Evolutionary conservation across 2,888 invertebrate species (phyloP).

Genomic region (Tortrix viridana): DNA sequence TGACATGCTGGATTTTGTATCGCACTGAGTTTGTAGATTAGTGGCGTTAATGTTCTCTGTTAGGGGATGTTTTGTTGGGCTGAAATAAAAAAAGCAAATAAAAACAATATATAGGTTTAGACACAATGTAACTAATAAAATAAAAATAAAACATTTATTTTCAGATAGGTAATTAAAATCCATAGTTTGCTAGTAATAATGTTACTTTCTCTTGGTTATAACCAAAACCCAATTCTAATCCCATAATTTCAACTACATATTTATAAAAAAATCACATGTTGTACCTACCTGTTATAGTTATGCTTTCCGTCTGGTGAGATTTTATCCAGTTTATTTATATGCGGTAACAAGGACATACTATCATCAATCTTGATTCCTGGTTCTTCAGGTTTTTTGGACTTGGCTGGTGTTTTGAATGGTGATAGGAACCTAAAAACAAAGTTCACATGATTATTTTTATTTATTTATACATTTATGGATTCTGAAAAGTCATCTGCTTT

Average conservation of each 20-base stretch:
- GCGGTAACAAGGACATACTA: conserved; percentile 60
- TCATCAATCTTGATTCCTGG: conserved; percentile 54
- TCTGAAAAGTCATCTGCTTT: too few species aligned
- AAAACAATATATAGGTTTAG: not conserved
- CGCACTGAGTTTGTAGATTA: conserved; percentile 54
- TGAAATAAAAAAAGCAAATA: conserved; percentile 44
- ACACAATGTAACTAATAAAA: too few species aligned
- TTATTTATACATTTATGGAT: too few species aligned
- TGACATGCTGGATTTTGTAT: conserved; percentile 58
- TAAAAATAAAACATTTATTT: too few species aligned
- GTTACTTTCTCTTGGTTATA: too few species aligned
- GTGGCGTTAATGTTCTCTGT: conserved; percentile 62
- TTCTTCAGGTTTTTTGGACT: conserved; percentile 46
- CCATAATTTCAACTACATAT: too few species aligned
- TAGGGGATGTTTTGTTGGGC: conserved; percentile 63
- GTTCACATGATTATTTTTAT: conserved; percentile 8
- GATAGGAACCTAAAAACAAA: conserved; percentile 29
- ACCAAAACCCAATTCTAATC: too few species aligned
- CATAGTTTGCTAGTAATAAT: too few species aligned
- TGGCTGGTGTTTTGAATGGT: conserved; percentile 40
- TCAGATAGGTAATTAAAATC: too few species aligned
- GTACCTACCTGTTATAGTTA: not conserved
- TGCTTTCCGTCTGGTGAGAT: conserved; percentile 5
- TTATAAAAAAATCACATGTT: too few species aligned
- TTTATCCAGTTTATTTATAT: conserved; percentile 48